Conservation (phyloP, 2,888 invertebrate species). For the Pristionchus arcanus region DNA sequence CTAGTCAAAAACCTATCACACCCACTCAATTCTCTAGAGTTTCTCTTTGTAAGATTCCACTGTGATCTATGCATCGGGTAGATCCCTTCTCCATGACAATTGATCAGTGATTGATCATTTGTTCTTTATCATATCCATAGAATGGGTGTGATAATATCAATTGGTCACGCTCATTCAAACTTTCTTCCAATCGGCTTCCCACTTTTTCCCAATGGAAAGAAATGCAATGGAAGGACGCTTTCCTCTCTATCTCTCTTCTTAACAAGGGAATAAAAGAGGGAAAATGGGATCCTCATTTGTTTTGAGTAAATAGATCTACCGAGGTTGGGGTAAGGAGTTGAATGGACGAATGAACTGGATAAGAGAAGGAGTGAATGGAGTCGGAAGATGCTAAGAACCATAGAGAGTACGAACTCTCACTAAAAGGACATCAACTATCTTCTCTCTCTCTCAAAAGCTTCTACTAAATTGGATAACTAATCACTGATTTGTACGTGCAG, state of each 20-base stretch:
- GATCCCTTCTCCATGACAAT: neutral
- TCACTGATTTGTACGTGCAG: neutral
- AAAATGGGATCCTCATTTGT: constrained; percentile 1
- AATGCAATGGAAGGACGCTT: neutral
- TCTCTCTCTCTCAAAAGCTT: neutral
- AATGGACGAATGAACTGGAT: neutral
- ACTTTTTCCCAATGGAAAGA: neutral
- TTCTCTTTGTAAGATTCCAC: neutral
- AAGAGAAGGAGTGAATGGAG: neutral
- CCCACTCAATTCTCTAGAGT: neutral
- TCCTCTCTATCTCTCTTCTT: neutral
- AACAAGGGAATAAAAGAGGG: neutral
- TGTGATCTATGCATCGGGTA: neutral
- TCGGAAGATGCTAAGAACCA: constrained; percentile 25
- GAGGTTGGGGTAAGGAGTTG: neutral
- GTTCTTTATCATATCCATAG: neutral
- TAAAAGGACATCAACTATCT: constrained; percentile 16
- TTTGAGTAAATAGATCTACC: neutral
- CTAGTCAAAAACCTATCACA: neutral
- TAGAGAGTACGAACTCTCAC: neutral
- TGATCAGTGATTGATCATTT: neutral
- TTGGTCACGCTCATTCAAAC: neutral
- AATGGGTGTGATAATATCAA: neutral
- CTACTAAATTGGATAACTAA: constrained; percentile 10
- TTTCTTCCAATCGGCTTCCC: neutral